These are phyloP conservation scores for Otolemur garnettii DNA, from an alignment of 2,113 vertebrate species.

Conservation along the genomic window DNA sequence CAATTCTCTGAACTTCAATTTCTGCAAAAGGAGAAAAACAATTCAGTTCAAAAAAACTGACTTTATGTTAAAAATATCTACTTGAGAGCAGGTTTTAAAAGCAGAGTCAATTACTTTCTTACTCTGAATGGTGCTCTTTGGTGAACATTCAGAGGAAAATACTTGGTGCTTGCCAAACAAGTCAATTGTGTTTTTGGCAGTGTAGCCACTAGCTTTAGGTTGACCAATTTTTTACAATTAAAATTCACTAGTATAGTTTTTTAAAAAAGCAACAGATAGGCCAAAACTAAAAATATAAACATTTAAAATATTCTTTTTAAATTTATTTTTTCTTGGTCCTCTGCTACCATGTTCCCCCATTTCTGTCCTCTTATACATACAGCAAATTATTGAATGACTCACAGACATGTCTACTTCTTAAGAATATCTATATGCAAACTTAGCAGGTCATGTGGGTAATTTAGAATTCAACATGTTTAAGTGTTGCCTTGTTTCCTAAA, in stretches of 20 bases:
- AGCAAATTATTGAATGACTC: not conserved
- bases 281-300: not conserved
- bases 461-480: not conserved
- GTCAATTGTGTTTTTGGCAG: not conserved
- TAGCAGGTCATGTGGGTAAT: not conserved
- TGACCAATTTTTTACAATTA: not conserved
- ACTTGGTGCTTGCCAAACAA: not conserved
- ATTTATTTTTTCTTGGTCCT: not conserved
- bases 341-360: not conserved
- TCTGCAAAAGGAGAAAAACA: conserved; percentile 29
- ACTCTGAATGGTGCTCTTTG: not conserved
- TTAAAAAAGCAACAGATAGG: not conserved
- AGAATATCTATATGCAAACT: not conserved
- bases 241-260: not conserved
- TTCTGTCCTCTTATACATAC: not conserved
- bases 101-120: not conserved
- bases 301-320: not conserved
- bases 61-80: conserved; percentile 19
- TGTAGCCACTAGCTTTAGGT: not conserved
- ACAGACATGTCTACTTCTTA: not conserved
- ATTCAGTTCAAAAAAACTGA: conserved; percentile 38
- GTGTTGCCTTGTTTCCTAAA: not conserved
- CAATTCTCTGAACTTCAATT: conserved; percentile 49
- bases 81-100: conserved; percentile 41
- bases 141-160: not conserved